These are phyloP conservation scores for Xerus inauris DNA, from an alignment of 2,113 vertebrate genomes.

Conservation along the genomic window DNA sequence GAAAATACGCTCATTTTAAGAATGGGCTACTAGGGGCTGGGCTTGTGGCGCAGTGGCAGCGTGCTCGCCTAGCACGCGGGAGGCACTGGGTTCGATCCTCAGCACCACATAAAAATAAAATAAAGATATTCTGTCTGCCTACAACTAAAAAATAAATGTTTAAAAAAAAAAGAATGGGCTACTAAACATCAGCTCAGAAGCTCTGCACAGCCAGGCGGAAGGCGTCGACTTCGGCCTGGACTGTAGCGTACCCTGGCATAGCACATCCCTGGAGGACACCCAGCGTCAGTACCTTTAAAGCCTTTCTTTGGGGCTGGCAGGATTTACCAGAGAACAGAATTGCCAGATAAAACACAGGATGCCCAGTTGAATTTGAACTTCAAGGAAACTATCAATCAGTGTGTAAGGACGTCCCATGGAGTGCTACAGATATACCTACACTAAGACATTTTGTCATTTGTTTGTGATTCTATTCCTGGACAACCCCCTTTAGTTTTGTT, in stretches of 20 bases:
- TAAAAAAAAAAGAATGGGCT: neutral
- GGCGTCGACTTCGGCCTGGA: too few species aligned
- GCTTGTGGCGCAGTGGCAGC: too few species aligned
- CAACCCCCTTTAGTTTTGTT: neutral
- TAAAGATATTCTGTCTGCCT: too few species aligned
- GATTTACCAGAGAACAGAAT: neutral
- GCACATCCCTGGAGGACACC: neutral
- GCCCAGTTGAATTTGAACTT: neutral
- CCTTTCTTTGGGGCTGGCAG: neutral
- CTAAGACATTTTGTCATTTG: neutral
- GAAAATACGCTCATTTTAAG: neutral
- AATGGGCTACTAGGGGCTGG: neutral
- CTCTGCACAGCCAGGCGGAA: neutral
- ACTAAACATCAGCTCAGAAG: neutral
- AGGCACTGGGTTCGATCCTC: too few species aligned
- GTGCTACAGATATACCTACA: neutral
- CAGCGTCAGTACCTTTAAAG: neutral
- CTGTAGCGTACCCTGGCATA: neutral
- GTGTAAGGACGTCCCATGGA: neutral
- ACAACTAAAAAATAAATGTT: too few species aligned
- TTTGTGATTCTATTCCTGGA: neutral
- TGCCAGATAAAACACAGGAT: neutral
- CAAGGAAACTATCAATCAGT: neutral
- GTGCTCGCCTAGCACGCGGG: too few species aligned
- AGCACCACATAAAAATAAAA: too few species aligned